Percentiles rank a stretch among this genome's conserved stretches.
Conservation (phyloP, 1,140 invertebrate species). For the Sarcophaga bullata region DNA sequence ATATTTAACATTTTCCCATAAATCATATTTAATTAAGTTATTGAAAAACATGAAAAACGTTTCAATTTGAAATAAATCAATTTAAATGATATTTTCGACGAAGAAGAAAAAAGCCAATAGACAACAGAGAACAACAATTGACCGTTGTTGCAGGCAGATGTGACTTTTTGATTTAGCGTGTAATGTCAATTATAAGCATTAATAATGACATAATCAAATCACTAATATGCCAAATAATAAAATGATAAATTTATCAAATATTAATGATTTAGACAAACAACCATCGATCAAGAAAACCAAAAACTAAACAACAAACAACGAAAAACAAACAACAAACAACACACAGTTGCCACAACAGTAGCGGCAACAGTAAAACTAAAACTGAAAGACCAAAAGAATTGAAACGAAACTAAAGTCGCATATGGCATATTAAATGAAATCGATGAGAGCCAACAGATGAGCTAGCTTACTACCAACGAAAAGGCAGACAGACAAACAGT, state of each 20-base stretch:
- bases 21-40: constrained; percentile 19
- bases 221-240: constrained; percentile 26
- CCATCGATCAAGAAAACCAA: constrained; percentile 23
- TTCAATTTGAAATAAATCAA: background rate
- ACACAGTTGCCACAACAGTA: too few species aligned
- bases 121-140: background rate
- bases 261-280: constrained; percentile 36
- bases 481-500: background rate
- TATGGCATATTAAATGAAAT: background rate
- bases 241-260: constrained; percentile 38
- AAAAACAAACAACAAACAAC: too few species aligned
- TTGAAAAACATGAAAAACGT: constrained; percentile 5
- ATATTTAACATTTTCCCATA: constrained; percentile 19
- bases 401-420: background rate
- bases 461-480: background rate
- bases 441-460: too few species aligned
- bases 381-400: too few species aligned
- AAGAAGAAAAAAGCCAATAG: too few species aligned
- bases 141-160: background rate
- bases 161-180: constrained; percentile 24
- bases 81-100: background rate
- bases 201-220: constrained; percentile 36
- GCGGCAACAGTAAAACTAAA: too few species aligned
- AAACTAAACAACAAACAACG: background rate
- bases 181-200: constrained; percentile 19